These are phyloP conservation scores for Bugulina stolonifera DNA, from an alignment of 2,888 invertebrate species.

Conservation along the genomic window DNA sequence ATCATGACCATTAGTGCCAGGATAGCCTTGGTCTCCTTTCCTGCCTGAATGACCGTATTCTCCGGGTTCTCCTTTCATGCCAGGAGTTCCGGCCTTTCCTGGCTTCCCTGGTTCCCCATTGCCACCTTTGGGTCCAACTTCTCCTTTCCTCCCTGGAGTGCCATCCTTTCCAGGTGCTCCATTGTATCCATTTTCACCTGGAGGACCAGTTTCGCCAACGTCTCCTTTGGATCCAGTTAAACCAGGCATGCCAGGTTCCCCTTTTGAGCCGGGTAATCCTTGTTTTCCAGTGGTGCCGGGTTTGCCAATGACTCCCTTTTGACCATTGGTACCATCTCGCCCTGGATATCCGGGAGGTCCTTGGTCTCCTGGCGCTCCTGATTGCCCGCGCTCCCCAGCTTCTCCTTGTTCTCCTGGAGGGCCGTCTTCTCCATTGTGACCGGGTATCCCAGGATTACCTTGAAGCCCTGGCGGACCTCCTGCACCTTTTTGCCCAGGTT, in stretches of 20 bases:
- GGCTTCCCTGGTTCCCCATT: neutral
- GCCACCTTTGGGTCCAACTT: neutral
- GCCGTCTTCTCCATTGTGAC: neutral
- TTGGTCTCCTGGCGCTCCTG: conserved; percentile 25
- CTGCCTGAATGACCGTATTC: neutral
- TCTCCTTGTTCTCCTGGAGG: neutral
- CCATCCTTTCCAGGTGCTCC: neutral
- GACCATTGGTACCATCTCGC: neutral
- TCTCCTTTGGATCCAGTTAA: neutral
- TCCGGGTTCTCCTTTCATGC: neutral
- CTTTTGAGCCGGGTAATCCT: neutral
- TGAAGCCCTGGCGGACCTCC: neutral
- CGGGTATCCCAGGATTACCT: neutral
- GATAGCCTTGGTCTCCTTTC: neutral
- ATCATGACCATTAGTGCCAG: neutral
- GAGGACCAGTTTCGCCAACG: neutral
- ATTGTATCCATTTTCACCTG: neutral
- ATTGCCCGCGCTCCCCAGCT: neutral
- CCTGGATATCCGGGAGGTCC: conserved; percentile 21
- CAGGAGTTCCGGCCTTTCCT: neutral
- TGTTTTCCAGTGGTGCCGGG: neutral
- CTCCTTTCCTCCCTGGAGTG: neutral
- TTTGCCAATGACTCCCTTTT: neutral
- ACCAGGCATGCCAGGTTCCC: conserved; percentile 10
- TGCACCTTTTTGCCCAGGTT: neutral